These are phyloP conservation scores for Natator depressus DNA, from an alignment of 2,113 vertebrate species.

Conservation along the genomic window DNA sequence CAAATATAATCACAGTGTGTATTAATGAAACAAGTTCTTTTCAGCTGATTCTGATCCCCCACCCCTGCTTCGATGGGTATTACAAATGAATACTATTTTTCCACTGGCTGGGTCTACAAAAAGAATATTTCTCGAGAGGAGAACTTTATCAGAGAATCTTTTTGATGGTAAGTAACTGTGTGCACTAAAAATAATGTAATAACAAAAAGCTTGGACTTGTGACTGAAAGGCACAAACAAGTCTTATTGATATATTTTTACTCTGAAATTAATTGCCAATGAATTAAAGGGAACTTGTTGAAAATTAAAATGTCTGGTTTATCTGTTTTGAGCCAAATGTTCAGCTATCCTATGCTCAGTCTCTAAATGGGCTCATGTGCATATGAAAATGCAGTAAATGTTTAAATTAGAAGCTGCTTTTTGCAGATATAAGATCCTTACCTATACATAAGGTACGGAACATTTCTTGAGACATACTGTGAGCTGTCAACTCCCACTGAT, in stretches of 20 bases:
- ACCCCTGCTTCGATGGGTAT: slow-evolving; percentile 34
- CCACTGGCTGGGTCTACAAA: slow-evolving; percentile 47
- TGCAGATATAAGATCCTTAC: slow-evolving; percentile 17
- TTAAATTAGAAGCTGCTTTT: background rate
- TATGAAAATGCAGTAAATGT: slow-evolving; percentile 19
- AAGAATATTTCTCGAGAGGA: slow-evolving; percentile 48
- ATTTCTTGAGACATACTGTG: background rate
- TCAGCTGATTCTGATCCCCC: slow-evolving; percentile 38
- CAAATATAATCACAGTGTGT: slow-evolving; percentile 56
- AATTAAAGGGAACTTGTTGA: slow-evolving; percentile 32
- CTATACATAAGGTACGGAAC: background rate
- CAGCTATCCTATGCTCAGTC: slow-evolving; percentile 10
- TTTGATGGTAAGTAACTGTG: slow-evolving; percentile 42
- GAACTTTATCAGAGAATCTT: slow-evolving; percentile 62
- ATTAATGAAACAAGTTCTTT: slow-evolving; percentile 63
- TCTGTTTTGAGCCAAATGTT: background rate
- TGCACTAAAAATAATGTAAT: slow-evolving; percentile 21
- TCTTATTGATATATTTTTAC: slow-evolving; percentile 41
- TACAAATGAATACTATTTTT: slow-evolving; percentile 65
- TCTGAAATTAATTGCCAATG: slow-evolving; percentile 22
- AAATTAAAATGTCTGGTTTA: slow-evolving; percentile 37
- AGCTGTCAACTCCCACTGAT: background rate
- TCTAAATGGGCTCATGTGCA: slow-evolving; percentile 3
- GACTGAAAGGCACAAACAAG: slow-evolving; percentile 60
- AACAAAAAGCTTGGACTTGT: slow-evolving; percentile 32